phyloP scores from a whole-genome alignment of 1,140 invertebrate species.

The Penaeus chinensis region DNA sequence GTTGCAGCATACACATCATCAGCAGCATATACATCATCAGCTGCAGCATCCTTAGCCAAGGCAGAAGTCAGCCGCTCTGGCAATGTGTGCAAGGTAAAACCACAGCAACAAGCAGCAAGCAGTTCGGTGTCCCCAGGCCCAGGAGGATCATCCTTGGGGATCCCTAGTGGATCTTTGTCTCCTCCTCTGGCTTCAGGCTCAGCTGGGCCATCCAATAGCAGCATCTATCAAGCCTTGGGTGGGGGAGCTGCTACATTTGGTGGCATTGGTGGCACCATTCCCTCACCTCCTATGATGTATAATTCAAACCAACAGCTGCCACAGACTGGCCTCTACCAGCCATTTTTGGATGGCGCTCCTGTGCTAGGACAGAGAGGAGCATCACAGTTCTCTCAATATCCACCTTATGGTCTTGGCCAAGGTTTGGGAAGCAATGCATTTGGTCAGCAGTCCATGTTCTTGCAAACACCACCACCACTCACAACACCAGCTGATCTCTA shows the following conservation, averaged over 20 bases:
- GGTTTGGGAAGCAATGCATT: slow-evolving; percentile 71
- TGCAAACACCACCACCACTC: slow-evolving; percentile 74
- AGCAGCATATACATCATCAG: slow-evolving; percentile 69
- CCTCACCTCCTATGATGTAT: slow-evolving; percentile 72
- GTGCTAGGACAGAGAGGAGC: slow-evolving; percentile 71
- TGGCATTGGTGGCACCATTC: slow-evolving; percentile 63
- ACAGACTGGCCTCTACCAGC: slow-evolving; percentile 82
- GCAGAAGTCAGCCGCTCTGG: slow-evolving; percentile 64
- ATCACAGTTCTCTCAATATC: slow-evolving; percentile 78
- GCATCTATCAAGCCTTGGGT: slow-evolving; percentile 66
- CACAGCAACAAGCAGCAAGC: slow-evolving; percentile 76
- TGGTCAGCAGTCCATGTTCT: slow-evolving; percentile 77
- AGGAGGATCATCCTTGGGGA: slow-evolving; percentile 71
- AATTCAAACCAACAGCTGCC: slow-evolving; percentile 80
- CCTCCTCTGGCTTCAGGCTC: slow-evolving; percentile 65
- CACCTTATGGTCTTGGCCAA: slow-evolving; percentile 72
- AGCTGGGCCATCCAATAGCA: slow-evolving; percentile 65
- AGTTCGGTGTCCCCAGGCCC: slow-evolving; percentile 67
- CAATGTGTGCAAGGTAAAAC: slow-evolving; percentile 83
- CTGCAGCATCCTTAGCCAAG: slow-evolving; percentile 56
- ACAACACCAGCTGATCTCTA: slow-evolving; percentile 82
- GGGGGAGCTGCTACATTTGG: slow-evolving; percentile 56
- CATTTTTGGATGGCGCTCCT: slow-evolving; percentile 74
- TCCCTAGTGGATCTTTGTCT: slow-evolving; percentile 70
- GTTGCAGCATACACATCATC: slow-evolving; percentile 66